Base-by-base conservation (phyloP, 37 sponge, comb jelly and placozoan genomes). In the Aphrocallistes beatrix region DNA sequence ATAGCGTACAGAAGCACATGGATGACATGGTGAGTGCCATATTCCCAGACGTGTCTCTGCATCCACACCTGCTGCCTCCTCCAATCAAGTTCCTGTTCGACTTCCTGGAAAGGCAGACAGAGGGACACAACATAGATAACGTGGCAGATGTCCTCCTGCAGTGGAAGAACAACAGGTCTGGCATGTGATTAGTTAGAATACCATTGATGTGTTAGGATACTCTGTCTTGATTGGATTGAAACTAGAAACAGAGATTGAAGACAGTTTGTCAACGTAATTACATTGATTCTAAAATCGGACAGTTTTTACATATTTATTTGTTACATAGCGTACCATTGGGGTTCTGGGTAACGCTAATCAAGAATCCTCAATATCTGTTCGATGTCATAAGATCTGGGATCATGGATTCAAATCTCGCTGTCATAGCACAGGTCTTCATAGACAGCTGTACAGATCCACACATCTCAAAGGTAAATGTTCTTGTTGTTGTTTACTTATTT, bases 121-220 rank as follows among this genome's bases (percentile, higher is more conserved):
- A 60, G 0, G 84, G 51, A n/a, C 39, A 38, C 23, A 82, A 84
- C 28, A 88, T 94, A 13, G 39, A 39, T 19, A 95, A 97, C 81
- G n/a, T n/a, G n/a, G 88, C 87, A 10, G 95, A 93, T 36, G 88
- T 91, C 25, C 75, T 97, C n/a, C 95, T 94, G 82, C 90, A 88
- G n/a, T 97, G 98, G 98, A 97, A 97, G 87, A 97, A 89, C 47
- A 97, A 97, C 86, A 86, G 87, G 88, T 90, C n/a, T n/a, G n/a
- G n/a, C n/a, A n/a, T n/a, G n/a, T n/a, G n/a, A n/a, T n/a, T n/a
- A n/a, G n/a, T n/a, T n/a, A n/a, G n/a, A n/a, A n/a, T n/a, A n/a
- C n/a, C n/a, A n/a, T n/a, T n/a, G n/a, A n/a, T n/a, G n/a, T n/a
- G n/a, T n/a, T n/a, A n/a, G n/a, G n/a, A n/a, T n/a, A n/a, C n/a